Base-by-base conservation (phyloP, 2,797 vertebrate species). In the Limosa lapponica region DNA sequence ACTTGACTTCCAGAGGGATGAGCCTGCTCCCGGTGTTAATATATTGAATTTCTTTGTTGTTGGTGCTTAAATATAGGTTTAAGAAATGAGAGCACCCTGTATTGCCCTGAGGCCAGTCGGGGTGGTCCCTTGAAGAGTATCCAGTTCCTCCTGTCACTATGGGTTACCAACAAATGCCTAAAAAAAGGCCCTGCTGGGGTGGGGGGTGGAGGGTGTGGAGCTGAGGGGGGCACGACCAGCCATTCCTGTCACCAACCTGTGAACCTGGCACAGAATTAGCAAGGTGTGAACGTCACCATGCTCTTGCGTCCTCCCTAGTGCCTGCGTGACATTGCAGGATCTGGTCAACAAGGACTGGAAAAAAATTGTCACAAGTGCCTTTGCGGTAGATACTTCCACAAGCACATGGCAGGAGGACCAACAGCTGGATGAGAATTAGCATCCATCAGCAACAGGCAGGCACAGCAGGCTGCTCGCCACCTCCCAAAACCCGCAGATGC, bases 321-420 rank as follows among this genome's bases (percentile, higher is more conserved):
- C 46, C 77, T 61, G 41, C 0, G 0, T 71, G 77, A 82, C 28
- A 17, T 20, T n/a, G 28, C 51, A 88, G n/a, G 39, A 54, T 51
- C 54, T 19, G 32, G 66, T 41, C 79, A 78, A 69, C 52, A 69
- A 73, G 69, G 34, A 65, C 23, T 64, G 58, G 43, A 70, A 70
- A 77, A 58, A n/a, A 16, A 10, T 20, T 1, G 3, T 58, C 7
- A 6, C 16, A 72, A 55, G 18, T 43, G 18, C 34, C 48, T 44
- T 58, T 87, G 66, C 5, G 8, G 27, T 8, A 28, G 71, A 58
- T n/a, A 37, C 5, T 16, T 51, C 49, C 39, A 48, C 0, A 1
- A 86, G n/a, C 3, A 2, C 34, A 24, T 0, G 0, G 52, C 86
- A 80, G 48, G 11, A 66, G 28, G 8, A 55, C 32, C 34, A 58